Evolutionary conservation across 2,888 invertebrate genomes (phyloP), one percentile per base, ranked within the genome.

Genomic region (Steinernema carpocapsae): DNA sequence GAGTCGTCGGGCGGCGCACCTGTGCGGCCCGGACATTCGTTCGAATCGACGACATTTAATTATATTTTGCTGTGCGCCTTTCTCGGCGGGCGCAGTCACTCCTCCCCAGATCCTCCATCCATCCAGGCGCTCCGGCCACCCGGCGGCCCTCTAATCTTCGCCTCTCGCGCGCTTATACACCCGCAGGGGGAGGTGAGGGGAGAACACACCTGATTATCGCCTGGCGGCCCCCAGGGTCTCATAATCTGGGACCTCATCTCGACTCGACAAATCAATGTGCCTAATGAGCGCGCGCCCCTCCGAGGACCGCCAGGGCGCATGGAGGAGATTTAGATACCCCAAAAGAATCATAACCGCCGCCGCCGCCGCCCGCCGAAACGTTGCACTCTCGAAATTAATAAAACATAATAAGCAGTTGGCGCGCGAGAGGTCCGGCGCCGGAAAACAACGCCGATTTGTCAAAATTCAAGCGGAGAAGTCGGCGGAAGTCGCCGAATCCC

Each of bases 221-320:
- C 56, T 64, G 64, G 64, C 64, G 64, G 64, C 64, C 64, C 64
- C 64, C 64, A 64, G 64, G 64, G 64, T 64, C 64, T 64, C 64
- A 64, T 64, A 64, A 64, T 64, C 64, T 64, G 29, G 64, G 64
- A 22, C 64, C 64, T 64, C 64, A 64, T 64, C 64, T 64, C 32
- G 64, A 64, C 64, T 64, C 64, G 64, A 64, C 64, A 64, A 64
- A 64, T 64, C 64, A 64, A 64, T 64, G 64, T 64, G 64, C 29
- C 64, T 64, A 64, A 64, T 64, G 64, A 64, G 64, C 64, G 64
- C 64, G 64, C 64, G 64, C 64, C 64, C 26, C 56, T 56, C 56
- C 56, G 19, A 48, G 56, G 64, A 7, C 29, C 64, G 64, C 64
- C 19, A 17, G 48, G 37, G 64, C 37, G 64, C 24, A 26, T 4